Percentiles rank a stretch among this genome's conserved stretches.
These are phyloP conservation scores for Subanguina moxae DNA, from an alignment of 1,140 invertebrate genomes.

Conservation along the genomic window DNA sequence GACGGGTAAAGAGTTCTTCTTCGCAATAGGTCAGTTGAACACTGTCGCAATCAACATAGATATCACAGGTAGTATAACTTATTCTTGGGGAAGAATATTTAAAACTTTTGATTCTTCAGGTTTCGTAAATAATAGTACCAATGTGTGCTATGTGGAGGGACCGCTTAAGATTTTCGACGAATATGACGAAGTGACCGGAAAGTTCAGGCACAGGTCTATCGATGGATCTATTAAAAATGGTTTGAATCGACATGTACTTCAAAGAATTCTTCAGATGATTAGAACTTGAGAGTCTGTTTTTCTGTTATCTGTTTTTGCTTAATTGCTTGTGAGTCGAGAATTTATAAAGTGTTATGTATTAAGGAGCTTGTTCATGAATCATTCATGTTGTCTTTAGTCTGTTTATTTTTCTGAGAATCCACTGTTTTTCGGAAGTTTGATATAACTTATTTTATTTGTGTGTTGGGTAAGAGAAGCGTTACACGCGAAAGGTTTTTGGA, in stretches of 20 bases:
- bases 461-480: too few species aligned
- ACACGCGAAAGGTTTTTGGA: too few species aligned
- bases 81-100: background rate
- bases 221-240: background rate
- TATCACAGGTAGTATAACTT: constrained; percentile 21
- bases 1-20: constrained; percentile 48
- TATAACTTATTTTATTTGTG: too few species aligned
- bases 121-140: constrained; percentile 26
- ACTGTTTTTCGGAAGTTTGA: too few species aligned
- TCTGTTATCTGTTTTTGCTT: background rate
- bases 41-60: constrained; percentile 58
- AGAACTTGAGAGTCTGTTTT: background rate
- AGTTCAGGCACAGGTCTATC: background rate
- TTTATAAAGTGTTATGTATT: background rate
- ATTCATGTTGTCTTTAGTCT: too few species aligned
- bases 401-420: too few species aligned
- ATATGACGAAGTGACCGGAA: constrained; percentile 18
- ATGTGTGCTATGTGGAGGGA: constrained; percentile 27
- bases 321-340: background rate
- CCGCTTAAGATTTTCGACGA: constrained; percentile 27
- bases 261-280: constrained; percentile 19
- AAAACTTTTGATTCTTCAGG: constrained; percentile 18
- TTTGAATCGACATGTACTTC: constrained; percentile 10
- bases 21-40: constrained; percentile 55
- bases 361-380: too few species aligned